Conservation (phyloP, 2,888 invertebrate genomes). For the Stomorhina lunata region DNA sequence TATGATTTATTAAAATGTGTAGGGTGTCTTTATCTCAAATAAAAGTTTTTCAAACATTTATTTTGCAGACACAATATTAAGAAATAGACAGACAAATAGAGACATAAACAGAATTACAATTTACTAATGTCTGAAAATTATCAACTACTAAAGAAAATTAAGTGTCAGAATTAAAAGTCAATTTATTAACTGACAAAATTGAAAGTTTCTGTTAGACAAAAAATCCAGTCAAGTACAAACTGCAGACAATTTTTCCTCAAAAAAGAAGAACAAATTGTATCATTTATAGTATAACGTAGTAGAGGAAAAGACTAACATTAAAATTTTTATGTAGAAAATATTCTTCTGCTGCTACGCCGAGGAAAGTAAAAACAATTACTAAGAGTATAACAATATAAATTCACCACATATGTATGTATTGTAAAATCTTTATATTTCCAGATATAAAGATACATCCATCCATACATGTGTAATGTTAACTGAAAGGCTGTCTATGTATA, state of each 20-base stretch:
- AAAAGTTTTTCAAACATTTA: constrained; percentile 29
- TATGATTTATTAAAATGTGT: background rate
- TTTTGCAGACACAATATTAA: constrained; percentile 23
- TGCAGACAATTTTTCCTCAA: background rate
- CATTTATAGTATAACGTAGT: constrained; percentile 16
- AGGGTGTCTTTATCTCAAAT: background rate
- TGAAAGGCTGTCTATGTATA: background rate
- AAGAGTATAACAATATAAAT: constrained; percentile 16
- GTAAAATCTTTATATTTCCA: background rate
- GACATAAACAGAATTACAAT: constrained; percentile 41
- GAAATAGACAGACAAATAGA: background rate
- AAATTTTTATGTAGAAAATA: too few species aligned
- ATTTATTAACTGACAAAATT: constrained; percentile 62
- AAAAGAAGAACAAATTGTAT: constrained; percentile 38
- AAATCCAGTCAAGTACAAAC: background rate
- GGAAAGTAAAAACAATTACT: constrained; percentile 38
- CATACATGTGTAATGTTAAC: background rate
- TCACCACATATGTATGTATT: background rate
- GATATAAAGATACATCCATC: background rate
- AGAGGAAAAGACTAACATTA: constrained; percentile 36
- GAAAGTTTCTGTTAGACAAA: constrained; percentile 31
- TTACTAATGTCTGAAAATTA: constrained; percentile 61
- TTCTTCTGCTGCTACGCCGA: background rate
- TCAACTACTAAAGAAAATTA: constrained; percentile 58
- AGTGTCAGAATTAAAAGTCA: constrained; percentile 65